phyloP scores from a whole-genome alignment of 2,113 vertebrate genomes.

The Chloropsis cyanopogon region DNA sequence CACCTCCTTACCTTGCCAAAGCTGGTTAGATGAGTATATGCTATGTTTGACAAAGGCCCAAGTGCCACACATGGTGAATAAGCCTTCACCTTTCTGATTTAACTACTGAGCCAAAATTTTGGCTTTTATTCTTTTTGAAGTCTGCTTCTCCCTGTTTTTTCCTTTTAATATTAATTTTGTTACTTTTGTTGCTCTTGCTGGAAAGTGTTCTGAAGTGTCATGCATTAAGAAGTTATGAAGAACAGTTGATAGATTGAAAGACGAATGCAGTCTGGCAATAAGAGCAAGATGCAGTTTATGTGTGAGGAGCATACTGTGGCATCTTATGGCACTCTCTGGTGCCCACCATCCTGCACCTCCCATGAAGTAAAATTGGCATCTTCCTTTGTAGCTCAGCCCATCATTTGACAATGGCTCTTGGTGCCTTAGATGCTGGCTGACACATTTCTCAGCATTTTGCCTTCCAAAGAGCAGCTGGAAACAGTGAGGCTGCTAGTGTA shows the following conservation, averaged over 20 bases:
- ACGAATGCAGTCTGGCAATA: neutral
- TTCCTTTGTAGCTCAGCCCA: neutral
- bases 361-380: neutral
- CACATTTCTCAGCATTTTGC: neutral
- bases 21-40: neutral
- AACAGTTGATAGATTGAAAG: neutral
- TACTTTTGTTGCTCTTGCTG: neutral
- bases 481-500: neutral
- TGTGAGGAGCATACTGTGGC: neutral
- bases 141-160: neutral
- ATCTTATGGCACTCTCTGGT: fast-evolving
- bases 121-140: neutral
- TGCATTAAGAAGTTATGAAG: neutral
- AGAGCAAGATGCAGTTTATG: neutral
- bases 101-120: neutral
- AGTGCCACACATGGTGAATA: neutral
- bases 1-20: neutral
- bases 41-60: neutral
- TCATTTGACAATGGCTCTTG: neutral
- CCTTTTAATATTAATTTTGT: neutral
- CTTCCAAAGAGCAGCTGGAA: neutral
- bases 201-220: neutral
- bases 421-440: neutral
- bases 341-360: fast-evolving
- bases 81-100: neutral